Conservation (phyloP, 2,888 invertebrate species). For the Eurytoma adleriae region DNA sequence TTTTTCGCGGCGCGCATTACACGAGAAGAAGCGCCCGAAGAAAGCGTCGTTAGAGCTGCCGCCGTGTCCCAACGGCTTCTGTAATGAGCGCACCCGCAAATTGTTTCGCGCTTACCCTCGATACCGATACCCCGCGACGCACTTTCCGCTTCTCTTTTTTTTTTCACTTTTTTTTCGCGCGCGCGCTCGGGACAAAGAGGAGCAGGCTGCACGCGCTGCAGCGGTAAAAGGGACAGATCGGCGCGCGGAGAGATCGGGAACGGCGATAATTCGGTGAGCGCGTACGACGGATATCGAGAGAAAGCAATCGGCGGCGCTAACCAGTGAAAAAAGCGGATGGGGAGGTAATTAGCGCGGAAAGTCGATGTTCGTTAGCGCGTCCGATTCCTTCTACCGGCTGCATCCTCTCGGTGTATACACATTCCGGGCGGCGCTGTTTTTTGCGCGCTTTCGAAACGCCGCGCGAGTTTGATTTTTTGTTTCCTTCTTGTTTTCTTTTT, state of each 20-base stretch:
- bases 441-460: slow-evolving; percentile 14
- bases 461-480: neutral
- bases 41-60: slow-evolving; percentile 39
- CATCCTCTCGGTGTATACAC: neutral
- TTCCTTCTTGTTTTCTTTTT: neutral
- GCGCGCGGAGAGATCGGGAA: slow-evolving; percentile 28
- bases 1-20: slow-evolving; percentile 42
- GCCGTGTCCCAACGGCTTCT: neutral
- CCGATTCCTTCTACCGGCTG: slow-evolving; percentile 9
- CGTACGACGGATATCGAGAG: slow-evolving; percentile 64
- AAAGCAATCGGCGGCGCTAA: slow-evolving; percentile 61
- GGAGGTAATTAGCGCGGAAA: slow-evolving; percentile 62
- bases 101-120: too few species aligned
- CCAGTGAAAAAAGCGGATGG: slow-evolving; percentile 49
- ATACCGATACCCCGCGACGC: too few species aligned
- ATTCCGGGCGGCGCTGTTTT: neutral
- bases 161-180: slow-evolving; percentile 28
- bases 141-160: too few species aligned
- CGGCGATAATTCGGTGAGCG: neutral
- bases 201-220: too few species aligned
- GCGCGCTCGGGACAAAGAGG: neutral
- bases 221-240: slow-evolving; percentile 14
- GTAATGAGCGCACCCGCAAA: neutral
- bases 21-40: slow-evolving; percentile 28
- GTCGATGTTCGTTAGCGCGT: slow-evolving; percentile 18